A percentile compares a stretch with the other conserved stretches of the same genome.
Evolutionary conservation across 2,888 invertebrate genomes (phyloP).

Genomic region (Phlogophora meticulosa): DNA sequence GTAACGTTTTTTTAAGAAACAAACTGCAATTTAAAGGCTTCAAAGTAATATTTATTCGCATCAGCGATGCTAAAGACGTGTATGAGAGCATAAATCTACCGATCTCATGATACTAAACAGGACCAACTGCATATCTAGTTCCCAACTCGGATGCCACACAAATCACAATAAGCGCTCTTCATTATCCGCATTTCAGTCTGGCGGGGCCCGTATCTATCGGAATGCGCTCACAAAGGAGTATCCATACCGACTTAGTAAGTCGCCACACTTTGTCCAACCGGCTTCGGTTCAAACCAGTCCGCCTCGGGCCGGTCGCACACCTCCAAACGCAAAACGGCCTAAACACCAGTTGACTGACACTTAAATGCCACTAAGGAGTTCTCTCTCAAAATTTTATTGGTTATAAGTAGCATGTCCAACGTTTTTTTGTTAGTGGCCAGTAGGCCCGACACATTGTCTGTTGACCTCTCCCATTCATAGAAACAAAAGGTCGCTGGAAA

Average conservation of each 20-base stretch:
- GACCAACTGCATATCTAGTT: constrained; percentile 73
- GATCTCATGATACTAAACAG: constrained; percentile 64
- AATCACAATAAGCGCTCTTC: constrained; percentile 89
- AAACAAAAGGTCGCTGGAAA: constrained; percentile 58
- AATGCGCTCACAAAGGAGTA: constrained; percentile 89
- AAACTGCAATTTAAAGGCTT: constrained; percentile 57
- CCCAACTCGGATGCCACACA: constrained; percentile 83
- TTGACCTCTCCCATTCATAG: constrained; percentile 73
- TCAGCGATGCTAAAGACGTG: constrained; percentile 70
- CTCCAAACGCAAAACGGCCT: constrained; percentile 76
- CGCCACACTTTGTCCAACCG: constrained; percentile 89
- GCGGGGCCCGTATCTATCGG: constrained; percentile 86
- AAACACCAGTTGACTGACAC: constrained; percentile 90
- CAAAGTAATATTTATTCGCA: constrained; percentile 70
- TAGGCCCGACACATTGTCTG: constrained; percentile 69
- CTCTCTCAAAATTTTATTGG: constrained; percentile 87
- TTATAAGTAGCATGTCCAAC: constrained; percentile 85
- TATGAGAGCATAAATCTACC: constrained; percentile 69
- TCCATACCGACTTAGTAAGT: constrained; percentile 83
- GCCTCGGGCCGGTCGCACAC: constrained; percentile 71
- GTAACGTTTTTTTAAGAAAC: constrained; percentile 37
- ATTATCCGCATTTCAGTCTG: constrained; percentile 88
- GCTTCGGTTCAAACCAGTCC: constrained; percentile 83
- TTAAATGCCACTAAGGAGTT: constrained; percentile 88
- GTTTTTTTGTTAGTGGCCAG: constrained; percentile 74